Evolutionary conservation across 2,888 invertebrate genomes (phyloP), one percentile per base, ranked within the genome.

Genomic region (Junonia oenone): DNA sequence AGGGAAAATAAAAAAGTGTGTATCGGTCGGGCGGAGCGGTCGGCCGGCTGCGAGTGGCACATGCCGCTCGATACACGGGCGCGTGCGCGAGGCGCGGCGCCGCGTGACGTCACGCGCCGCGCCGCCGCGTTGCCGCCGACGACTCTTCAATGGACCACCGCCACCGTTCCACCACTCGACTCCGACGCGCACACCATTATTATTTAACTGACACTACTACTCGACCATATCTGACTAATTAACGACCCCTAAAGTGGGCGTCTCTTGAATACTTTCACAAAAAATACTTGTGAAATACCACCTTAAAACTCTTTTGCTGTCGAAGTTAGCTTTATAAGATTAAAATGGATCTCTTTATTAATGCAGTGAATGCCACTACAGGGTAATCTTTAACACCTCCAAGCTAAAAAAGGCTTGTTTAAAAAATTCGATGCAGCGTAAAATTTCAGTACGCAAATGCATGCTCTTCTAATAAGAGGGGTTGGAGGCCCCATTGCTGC

Each of bases 11-110:
- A 82, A 85, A 85, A 84, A 85, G 77, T 80, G 76, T 78, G 81
- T 75, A 74, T 79, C 80, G 83, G 81, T 84, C 73, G 85, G 86
- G 83, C 79, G 78, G 81, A 75, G 76, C 76, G 78, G 59, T 69
- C 66, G 69, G 75, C 83, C 82, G 84, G 85, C 84, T 74, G 83
- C 75, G 79, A 78, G 76, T 72, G 83, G 79, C 84, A 83, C 86
- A 85, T 87, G 85, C 83, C 87, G 90, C 78, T 90, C 90, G 88
- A 90, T 90, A 90, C 78, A 61, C 68, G 78, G 74, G 84, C 88
- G 89, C 90, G 68, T 83, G 87, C 88, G 90, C 76, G 83, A 72
- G 72, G 73, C 71, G 73, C 63, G 69, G 71, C 71, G 72, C 64
- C 65, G 65, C 66, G 83, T 81, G 83, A 83, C 86, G 86, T 84